phyloP scores from a whole-genome alignment of 1,140 invertebrate genomes.

The Calycopis cecrops region DNA sequence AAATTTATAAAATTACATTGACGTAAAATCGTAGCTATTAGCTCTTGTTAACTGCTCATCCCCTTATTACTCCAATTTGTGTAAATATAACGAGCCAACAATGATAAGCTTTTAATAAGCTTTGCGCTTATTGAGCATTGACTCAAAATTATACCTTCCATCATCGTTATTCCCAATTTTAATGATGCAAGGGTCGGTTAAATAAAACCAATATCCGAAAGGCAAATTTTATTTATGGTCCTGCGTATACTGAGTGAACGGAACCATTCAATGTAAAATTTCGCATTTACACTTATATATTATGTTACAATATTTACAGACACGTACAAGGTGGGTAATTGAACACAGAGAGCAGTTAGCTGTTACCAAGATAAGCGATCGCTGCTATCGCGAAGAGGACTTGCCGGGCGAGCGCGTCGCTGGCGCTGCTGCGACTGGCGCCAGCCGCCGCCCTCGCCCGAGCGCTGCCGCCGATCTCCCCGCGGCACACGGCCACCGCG shows the following conservation, averaged over 20 bases:
- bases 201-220: conserved; percentile 52
- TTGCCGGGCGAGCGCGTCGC: conserved; percentile 28
- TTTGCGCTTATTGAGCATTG: too few species aligned
- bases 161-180: too few species aligned
- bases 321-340: conserved; percentile 49
- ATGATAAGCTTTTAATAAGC: too few species aligned
- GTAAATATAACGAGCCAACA: too few species aligned
- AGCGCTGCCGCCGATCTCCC: conserved; percentile 55
- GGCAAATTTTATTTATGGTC: conserved; percentile 72
- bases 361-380: conserved; percentile 52
- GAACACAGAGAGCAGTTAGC: conserved; percentile 60
- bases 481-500: conserved; percentile 77
- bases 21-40: too few species aligned
- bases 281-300: conserved; percentile 58
- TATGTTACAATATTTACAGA: conserved; percentile 72
- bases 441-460: conserved; percentile 54
- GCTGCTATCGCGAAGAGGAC: conserved; percentile 39
- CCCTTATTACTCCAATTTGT: too few species aligned
- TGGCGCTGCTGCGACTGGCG: conserved; percentile 32
- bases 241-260: conserved; percentile 72
- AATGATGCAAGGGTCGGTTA: not conserved
- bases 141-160: too few species aligned
- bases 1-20: too few species aligned
- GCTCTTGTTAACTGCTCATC: too few species aligned
- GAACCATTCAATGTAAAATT: conserved; percentile 71